phyloP scores from a whole-genome alignment of 1,140 invertebrate genomes.

The Akabosia matsudoensis region DNA sequence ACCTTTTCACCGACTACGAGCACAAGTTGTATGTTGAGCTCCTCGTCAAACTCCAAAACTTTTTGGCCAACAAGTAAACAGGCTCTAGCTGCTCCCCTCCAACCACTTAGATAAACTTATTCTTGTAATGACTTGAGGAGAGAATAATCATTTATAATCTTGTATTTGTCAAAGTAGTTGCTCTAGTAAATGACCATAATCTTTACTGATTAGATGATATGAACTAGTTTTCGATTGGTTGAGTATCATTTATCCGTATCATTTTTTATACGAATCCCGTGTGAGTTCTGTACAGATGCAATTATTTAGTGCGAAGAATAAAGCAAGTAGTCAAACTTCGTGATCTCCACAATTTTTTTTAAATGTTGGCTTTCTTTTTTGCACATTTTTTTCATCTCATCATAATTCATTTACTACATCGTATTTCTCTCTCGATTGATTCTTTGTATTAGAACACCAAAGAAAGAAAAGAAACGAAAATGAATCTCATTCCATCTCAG shows the following conservation, averaged over 20 bases:
- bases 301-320: not conserved
- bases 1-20: constrained; percentile 84
- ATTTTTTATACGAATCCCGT: too few species aligned
- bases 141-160: not conserved
- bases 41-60: constrained; percentile 74
- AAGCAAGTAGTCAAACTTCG: not conserved
- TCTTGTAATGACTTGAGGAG: too few species aligned
- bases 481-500: not conserved
- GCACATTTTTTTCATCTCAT: not conserved
- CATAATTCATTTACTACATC: constrained; percentile 11
- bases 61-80: not conserved
- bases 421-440: not conserved
- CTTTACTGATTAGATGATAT: too few species aligned
- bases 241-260: too few species aligned
- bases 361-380: not conserved
- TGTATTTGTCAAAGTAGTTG: not conserved
- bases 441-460: not conserved
- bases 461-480: too few species aligned
- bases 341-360: not conserved
- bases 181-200: too few species aligned
- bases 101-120: too few species aligned
- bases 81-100: too few species aligned
- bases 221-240: too few species aligned
- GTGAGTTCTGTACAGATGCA: too few species aligned
- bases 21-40: constrained; percentile 81